Base-by-base conservation (phyloP, 2,113 vertebrate species). In the Hemiprocne comata region DNA sequence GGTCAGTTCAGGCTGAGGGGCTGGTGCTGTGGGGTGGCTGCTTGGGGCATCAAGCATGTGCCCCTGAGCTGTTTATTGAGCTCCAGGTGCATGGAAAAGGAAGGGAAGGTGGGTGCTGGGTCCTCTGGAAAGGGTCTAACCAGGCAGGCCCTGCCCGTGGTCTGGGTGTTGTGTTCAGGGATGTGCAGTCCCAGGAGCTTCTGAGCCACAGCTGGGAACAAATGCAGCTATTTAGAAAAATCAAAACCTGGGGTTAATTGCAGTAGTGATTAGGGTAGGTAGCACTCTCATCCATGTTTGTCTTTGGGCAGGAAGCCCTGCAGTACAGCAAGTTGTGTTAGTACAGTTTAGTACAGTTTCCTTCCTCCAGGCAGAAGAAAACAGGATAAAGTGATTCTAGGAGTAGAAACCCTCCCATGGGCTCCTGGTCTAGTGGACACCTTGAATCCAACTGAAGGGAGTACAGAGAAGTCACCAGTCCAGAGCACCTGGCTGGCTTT, bases 381-480 rank as follows among this genome's bases (percentile, higher is more conserved):
- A 29, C 12, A 14, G 50, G 26, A 34, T 54, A 55, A 4, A 73
- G 17, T 0, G 2, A 72, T 55, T 87, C 34, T 60, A 71, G 34
- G 31, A 29, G 38, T 29, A 6, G 61, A 82, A 94, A 10, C 7
- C 20, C 9, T 82, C 34, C 34, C 2, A 7, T 14, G 54, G 19
- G 28, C 31, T 64, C n/a, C 48, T 75, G 70, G 1, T n/a, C 34
- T 81, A 77, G 50, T n/a, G 20, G 34, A 15, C 46, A 14, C 65
- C 46, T 31, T 58, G 26, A 46, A 10, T 38, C 78, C 1, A 1
- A 25, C 1, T 3, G 69, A 21, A 4, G 10, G 33, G 17, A 36
- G 1, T 7, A 42, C 2, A 3, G 20, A 51, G 64, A 21, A 66
- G 3, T 4, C 0, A 11, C 48, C 3, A 14, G 1, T 54, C 24